These are phyloP conservation scores for Steinernema carpocapsae DNA, from an alignment of 2,888 invertebrate species.

Conservation along the genomic window DNA sequence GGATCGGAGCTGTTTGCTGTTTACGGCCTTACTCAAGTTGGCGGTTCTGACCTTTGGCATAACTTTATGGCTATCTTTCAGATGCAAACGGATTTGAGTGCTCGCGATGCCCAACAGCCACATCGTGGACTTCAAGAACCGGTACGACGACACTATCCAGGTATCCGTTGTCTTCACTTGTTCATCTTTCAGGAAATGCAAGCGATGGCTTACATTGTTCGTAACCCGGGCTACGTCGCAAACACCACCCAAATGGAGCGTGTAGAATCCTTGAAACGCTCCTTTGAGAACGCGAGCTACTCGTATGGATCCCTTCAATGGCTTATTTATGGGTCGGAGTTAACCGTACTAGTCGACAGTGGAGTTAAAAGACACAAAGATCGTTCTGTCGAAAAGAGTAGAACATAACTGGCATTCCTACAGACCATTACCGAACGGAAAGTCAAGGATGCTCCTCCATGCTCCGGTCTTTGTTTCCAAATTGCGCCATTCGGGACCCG, in stretches of 20 bases:
- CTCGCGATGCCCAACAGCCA: constrained; percentile 47
- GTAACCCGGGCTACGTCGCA: constrained; percentile 49
- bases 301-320: constrained; percentile 49
- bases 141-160: constrained; percentile 47
- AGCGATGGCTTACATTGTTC: constrained; percentile 52
- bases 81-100: constrained; percentile 51
- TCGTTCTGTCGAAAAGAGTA: no score
- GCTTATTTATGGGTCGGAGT: no score
- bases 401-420: no score
- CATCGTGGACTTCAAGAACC: constrained; percentile 53
- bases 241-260: constrained; percentile 40
- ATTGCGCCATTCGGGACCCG: neutral
- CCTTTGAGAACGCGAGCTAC: constrained; percentile 42
- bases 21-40: constrained; percentile 46
- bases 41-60: neutral
- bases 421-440: neutral
- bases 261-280: constrained; percentile 41
- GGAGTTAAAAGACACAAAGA: no score
- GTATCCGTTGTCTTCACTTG: neutral
- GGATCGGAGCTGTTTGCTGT: constrained; percentile 51
- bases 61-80: neutral
- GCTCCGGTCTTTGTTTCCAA: neutral
- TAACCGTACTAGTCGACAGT: no score
- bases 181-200: constrained; percentile 50
- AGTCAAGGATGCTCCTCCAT: neutral